Conservation (phyloP, 2,888 invertebrate genomes). For the Cheiracanthium punctorium region DNA sequence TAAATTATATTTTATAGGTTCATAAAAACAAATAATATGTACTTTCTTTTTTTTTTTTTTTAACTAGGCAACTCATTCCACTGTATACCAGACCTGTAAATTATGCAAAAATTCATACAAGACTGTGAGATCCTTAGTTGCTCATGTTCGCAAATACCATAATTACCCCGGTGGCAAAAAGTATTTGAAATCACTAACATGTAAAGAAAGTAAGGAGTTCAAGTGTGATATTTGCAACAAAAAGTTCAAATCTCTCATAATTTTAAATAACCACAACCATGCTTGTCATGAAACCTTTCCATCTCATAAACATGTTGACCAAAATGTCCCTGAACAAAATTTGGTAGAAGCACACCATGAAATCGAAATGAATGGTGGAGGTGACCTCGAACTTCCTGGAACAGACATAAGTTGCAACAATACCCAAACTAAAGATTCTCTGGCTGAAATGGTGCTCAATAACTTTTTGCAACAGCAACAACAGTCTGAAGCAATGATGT, state of each 20-base stretch:
- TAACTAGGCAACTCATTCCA: slow-evolving; percentile 45
- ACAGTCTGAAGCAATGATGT: slow-evolving; percentile 12
- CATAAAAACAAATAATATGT: neutral
- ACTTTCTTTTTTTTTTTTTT: too few species aligned
- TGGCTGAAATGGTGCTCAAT: slow-evolving; percentile 35
- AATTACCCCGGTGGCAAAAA: slow-evolving; percentile 37
- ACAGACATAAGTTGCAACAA: neutral
- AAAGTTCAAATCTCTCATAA: slow-evolving; percentile 17
- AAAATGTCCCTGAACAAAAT: neutral
- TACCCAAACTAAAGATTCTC: slow-evolving; percentile 14
- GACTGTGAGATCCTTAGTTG: slow-evolving; percentile 44
- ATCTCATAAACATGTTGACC: neutral
- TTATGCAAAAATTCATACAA: slow-evolving; percentile 62
- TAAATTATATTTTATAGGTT: too few species aligned
- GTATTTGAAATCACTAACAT: slow-evolving; percentile 38
- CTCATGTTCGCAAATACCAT: slow-evolving; percentile 51
- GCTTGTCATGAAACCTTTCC: neutral
- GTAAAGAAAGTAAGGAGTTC: slow-evolving; percentile 14
- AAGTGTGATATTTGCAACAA: slow-evolving; percentile 31
- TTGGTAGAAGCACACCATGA: neutral
- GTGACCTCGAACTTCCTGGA: too few species aligned
- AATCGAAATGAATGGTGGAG: neutral
- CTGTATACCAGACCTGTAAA: slow-evolving; percentile 34
- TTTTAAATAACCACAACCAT: slow-evolving; percentile 22
- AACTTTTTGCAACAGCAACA: slow-evolving; percentile 30